Conservation (phyloP, 2,888 invertebrate species). For the Pogonocherus hispidulus region DNA sequence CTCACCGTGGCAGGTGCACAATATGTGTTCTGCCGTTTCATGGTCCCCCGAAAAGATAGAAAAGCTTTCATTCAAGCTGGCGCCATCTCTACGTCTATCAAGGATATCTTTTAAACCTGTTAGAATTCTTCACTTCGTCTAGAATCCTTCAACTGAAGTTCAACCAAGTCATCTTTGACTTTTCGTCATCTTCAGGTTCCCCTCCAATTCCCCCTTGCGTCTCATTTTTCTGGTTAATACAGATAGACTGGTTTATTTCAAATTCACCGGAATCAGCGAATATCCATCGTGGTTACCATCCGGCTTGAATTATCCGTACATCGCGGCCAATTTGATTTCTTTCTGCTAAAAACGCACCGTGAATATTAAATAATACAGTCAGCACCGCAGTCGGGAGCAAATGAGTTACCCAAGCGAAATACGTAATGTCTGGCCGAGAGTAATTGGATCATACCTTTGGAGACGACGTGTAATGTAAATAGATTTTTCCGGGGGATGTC, state of each 20-base stretch:
- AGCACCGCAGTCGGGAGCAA: conserved; percentile 3
- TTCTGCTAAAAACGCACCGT: conserved; percentile 35
- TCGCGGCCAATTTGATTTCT: conserved; percentile 43
- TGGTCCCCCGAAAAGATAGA: too few species aligned
- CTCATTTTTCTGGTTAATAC: too few species aligned
- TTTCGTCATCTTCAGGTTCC: too few species aligned
- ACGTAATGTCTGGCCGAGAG: conserved; percentile 24
- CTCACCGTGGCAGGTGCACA: too few species aligned
- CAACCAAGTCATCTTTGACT: too few species aligned
- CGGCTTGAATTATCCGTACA: conserved; percentile 36
- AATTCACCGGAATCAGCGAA: neutral
- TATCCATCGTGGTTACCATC: neutral
- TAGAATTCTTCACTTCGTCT: too few species aligned
- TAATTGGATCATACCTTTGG: conserved; percentile 6
- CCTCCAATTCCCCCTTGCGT: too few species aligned
- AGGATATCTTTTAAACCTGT: too few species aligned
- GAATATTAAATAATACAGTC: conserved; percentile 42
- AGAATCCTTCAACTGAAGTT: too few species aligned
- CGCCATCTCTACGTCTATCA: too few species aligned
- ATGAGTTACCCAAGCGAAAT: conserved; percentile 29
- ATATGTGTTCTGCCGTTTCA: too few species aligned
- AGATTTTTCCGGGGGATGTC: neutral
- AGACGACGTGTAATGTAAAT: neutral
- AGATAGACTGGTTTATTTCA: neutral
- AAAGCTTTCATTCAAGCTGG: too few species aligned